phyloP scores from a whole-genome alignment of 2,888 invertebrate species.

The Papilio elwesi region DNA sequence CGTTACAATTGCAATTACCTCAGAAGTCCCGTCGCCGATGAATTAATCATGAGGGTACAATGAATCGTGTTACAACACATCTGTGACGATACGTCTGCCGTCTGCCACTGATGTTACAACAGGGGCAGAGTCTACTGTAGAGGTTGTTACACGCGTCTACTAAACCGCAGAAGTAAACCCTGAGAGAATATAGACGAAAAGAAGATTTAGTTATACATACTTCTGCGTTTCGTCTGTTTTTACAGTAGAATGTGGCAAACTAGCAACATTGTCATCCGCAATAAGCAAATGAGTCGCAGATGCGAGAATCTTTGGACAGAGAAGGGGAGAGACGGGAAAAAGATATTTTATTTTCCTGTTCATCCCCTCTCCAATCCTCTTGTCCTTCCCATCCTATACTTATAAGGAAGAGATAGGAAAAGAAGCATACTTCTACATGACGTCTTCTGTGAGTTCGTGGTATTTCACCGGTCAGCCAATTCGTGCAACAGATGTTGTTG shows the following conservation, averaged over 20 bases:
- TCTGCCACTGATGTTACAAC: not conserved
- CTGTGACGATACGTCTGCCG: slow-evolving; percentile 1
- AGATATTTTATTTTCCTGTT: too few relatives aligned
- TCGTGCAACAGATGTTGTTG: too few relatives aligned
- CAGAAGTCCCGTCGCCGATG: slow-evolving; percentile 6
- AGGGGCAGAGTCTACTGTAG: not conserved
- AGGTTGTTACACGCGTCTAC: not conserved
- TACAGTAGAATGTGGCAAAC: not conserved
- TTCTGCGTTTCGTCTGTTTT: not conserved
- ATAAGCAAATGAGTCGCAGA: too few relatives aligned
- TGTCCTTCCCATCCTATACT: too few relatives aligned
- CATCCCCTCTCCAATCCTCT: too few relatives aligned
- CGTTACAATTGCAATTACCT: slow-evolving; percentile 10
- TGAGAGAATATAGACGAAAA: not conserved
- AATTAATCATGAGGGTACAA: slow-evolving; percentile 13
- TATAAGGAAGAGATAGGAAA: too few relatives aligned
- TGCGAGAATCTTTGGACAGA: too few relatives aligned
- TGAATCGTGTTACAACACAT: not conserved
- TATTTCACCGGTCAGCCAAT: too few relatives aligned
- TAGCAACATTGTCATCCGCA: too few relatives aligned
- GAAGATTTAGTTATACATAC: not conserved
- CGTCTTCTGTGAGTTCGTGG: too few relatives aligned
- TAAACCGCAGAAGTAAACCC: not conserved
- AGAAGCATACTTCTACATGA: too few relatives aligned
- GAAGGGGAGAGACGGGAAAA: too few relatives aligned